Evolutionary conservation across 2,113 vertebrate species (phyloP).

Genomic region (Spermophilus dauricus): DNA sequence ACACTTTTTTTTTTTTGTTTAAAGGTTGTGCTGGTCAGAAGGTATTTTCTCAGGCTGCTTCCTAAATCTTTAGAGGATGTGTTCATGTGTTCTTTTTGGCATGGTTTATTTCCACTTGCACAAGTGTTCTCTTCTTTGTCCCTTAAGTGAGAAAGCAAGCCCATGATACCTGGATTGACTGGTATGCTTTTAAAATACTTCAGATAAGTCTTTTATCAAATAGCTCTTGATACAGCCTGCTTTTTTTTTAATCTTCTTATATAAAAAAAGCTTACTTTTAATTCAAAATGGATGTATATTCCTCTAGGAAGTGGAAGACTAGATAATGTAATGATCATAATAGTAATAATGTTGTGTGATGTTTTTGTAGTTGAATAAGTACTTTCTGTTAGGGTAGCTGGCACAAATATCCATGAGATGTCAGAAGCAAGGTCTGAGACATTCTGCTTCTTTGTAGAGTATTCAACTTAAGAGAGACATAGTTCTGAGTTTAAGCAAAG

Average conservation of each 20-base stretch:
- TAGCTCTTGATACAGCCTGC: neutral
- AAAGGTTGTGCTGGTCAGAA: neutral
- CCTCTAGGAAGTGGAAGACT: neutral
- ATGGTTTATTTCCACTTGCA: neutral
- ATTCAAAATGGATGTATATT: neutral
- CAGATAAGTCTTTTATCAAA: constrained; percentile 9
- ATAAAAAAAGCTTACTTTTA: constrained; percentile 1
- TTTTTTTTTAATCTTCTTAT: constrained; percentile 30
- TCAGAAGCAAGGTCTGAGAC: neutral
- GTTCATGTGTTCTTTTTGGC: neutral
- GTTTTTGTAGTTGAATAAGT: constrained; percentile 10
- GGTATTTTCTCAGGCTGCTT: neutral
- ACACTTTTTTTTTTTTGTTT: neutral
- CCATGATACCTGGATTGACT: neutral
- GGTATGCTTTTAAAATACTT: neutral
- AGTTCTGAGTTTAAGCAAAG: no score
- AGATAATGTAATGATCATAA: neutral
- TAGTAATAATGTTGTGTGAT: neutral
- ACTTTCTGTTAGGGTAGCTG: neutral
- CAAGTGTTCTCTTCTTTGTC: neutral
- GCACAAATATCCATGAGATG: neutral
- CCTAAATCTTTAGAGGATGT: neutral
- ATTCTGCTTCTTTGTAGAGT: neutral
- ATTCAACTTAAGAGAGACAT: neutral
- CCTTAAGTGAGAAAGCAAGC: neutral